Percentiles rank a stretch among this genome's conserved stretches.
These are phyloP conservation scores for Merops nubicus DNA, from an alignment of 2,113 vertebrate species.

Conservation along the genomic window DNA sequence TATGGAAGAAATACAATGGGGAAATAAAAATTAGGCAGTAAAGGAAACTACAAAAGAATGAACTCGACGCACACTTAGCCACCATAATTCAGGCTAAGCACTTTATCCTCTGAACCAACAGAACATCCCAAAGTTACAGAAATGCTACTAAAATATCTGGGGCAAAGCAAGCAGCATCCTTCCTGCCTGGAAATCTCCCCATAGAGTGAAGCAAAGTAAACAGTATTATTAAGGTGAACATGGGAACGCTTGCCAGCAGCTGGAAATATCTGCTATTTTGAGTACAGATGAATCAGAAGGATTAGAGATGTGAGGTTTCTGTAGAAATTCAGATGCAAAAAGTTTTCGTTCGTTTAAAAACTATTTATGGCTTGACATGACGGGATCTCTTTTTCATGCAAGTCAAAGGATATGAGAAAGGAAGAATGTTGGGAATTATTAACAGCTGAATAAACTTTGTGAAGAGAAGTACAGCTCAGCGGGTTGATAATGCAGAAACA, in stretches of 20 bases:
- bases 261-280: neutral
- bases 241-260: neutral
- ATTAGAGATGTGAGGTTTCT: neutral
- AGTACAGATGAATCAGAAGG: neutral
- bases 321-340: neutral
- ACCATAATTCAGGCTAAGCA: neutral
- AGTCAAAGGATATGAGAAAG: constrained; percentile 29
- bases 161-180: neutral
- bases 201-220: neutral
- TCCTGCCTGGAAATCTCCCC: neutral
- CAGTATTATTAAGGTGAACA: neutral
- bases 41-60: neutral
- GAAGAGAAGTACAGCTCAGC: neutral
- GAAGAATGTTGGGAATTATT: constrained; percentile 11
- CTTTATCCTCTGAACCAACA: neutral
- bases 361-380: constrained; percentile 6
- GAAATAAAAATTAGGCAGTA: neutral
- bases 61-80: neutral
- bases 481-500: neutral
- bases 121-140: neutral
- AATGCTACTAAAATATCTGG: neutral
- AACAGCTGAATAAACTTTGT: constrained; percentile 38
- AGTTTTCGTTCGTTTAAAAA: neutral
- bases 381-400: neutral
- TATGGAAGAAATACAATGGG: neutral